Base-by-base conservation (phyloP, 2,888 invertebrate species). In the Rhagonycha fulva region DNA sequence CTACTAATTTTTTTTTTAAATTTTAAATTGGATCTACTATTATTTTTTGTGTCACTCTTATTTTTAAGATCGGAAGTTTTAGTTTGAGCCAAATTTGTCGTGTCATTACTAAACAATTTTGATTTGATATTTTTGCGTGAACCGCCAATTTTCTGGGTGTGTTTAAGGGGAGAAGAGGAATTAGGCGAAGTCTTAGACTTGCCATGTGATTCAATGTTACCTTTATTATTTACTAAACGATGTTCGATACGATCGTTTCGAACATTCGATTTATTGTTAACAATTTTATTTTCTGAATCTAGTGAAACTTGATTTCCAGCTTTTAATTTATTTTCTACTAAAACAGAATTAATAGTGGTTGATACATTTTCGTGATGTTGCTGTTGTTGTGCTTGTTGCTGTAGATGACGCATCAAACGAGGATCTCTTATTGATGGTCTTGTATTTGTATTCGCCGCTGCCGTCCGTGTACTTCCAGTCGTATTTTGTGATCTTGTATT, bases 371-470 rank as follows among this genome's bases (percentile, higher is more conserved):
- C 83, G 73, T 80, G 82, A 66, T 70, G 74, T 19, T 76, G 79
- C 72, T 69, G 76, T 75, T 86, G 86, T 47, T 47, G 32, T 2
- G 47, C 47, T 68, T 74, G 77, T 30, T 75, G 78, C 70, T 71
- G 77, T 75, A 85, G 86, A 77, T 85, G 87, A 30, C 86, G 84
- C 72, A 85, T 79, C 24, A 88, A 80, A 60, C 88, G 83, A 9
- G 88, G 88, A 81, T 88, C 88, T 75, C 87, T 81, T 84, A 88
- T 82, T n/a, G 19, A 19, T n/a, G 85, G 84, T 66, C 85, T 83
- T 14, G 85, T 82, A 67, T 87, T 87, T 69, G 86, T 87, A 80
- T 87, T 88, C 69, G 88, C 89, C 4, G 92, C 92, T 78, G 90
- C 89, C 72, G 92, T 91, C 82, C 90, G 89, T 61, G 89, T 79